Conservation (phyloP, 2,888 invertebrate genomes). For the Cataglyphis livida region DNA sequence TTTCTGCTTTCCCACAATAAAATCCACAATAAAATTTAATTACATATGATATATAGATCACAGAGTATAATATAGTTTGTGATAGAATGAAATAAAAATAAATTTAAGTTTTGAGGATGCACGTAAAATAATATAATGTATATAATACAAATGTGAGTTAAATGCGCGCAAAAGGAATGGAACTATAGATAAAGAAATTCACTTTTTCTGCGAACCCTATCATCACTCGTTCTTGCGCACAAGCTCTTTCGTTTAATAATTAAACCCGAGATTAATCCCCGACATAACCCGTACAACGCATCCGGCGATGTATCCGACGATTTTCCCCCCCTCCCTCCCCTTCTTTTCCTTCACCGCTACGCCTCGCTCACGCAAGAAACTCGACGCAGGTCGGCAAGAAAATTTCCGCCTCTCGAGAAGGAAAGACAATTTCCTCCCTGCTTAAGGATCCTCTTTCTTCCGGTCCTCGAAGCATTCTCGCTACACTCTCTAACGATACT, state of each 20-base stretch:
- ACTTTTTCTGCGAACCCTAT: background rate
- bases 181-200: background rate
- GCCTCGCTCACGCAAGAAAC: constrained; percentile 39
- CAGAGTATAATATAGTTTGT: background rate
- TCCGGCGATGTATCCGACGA: constrained; percentile 19
- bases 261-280: constrained; percentile 39
- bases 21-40: background rate
- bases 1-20: background rate
- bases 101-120: background rate
- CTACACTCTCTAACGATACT: constrained; percentile 63
- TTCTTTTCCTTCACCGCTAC: background rate
- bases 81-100: background rate
- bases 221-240: background rate
- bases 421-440: constrained; percentile 50
- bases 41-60: background rate
- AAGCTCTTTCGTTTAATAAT: constrained; percentile 36
- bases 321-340: background rate
- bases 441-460: constrained; percentile 54
- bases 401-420: constrained; percentile 50
- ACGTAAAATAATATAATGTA: background rate
- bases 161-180: background rate
- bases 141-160: background rate
- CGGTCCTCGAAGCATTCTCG: constrained; percentile 32
- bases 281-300: constrained; percentile 25
- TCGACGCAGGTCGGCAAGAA: constrained; percentile 48